Percentiles rank a stretch among this genome's conserved stretches.
Conservation (phyloP, 2,888 invertebrate genomes). For the Patella caerulea region DNA sequence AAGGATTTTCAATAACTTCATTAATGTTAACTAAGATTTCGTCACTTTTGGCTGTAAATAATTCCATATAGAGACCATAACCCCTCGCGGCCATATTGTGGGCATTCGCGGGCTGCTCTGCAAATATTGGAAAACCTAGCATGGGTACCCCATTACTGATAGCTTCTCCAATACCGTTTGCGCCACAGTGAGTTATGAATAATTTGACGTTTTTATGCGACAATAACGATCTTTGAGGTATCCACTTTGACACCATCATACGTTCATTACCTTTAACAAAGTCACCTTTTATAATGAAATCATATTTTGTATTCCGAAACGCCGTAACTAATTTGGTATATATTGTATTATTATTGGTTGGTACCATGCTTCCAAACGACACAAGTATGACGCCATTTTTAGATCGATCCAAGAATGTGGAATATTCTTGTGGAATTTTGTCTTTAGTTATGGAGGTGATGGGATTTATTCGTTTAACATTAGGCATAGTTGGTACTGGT, state of each 20-base stretch:
- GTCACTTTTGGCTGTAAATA: conserved; percentile 29
- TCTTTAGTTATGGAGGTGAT: conserved; percentile 31
- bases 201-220: conserved; percentile 44
- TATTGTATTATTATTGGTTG: neutral
- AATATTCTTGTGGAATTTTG: conserved; percentile 34
- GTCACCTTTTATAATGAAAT: neutral
- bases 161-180: conserved; percentile 50
- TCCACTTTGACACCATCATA: conserved; percentile 37
- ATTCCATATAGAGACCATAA: conserved; percentile 42
- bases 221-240: conserved; percentile 52
- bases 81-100: conserved; percentile 34
- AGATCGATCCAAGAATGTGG: conserved; percentile 36
- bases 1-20: conserved; percentile 33
- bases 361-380: conserved; percentile 45
- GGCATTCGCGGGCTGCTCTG: conserved; percentile 47
- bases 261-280: conserved; percentile 3
- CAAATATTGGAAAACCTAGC: conserved; percentile 44
- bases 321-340: neutral
- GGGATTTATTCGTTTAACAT: conserved; percentile 43
- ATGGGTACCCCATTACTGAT: conserved; percentile 55
- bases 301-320: neutral
- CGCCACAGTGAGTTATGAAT: conserved; percentile 55
- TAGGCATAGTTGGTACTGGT: conserved; percentile 38
- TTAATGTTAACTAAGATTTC: conserved; percentile 33
- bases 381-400: conserved; percentile 45